Evolutionary conservation across 2,888 invertebrate species (phyloP), one percentile per base, ranked within the genome.

Genomic region (Serrognathus titanus): DNA sequence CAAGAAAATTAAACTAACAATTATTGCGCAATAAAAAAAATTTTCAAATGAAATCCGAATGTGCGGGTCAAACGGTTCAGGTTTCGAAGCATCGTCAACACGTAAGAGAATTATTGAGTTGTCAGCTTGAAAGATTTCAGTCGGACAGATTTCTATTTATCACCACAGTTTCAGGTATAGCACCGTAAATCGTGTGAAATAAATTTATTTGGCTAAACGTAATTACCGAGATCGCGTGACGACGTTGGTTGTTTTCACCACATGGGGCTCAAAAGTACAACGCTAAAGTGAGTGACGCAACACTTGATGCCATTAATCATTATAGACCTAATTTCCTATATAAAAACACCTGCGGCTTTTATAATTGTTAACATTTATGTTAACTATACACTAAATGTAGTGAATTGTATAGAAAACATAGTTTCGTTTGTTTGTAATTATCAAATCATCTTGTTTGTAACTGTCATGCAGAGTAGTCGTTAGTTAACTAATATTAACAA

Each of bases 131-230:
- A 63, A 63, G 63, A 65, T 65, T 60, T 58, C 56, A 64, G 55
- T 55, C 57, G 49, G 64, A 63, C 64, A 58, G 60, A 60, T 63
- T 58, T 63, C 66, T 61, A 67, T 67, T 63, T 62, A 66, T 67
- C 65, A 66, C 64, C 59, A 53, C 56, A 51, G 51, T 49, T 55
- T 53, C 38, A 51, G 36, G 40, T 47, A 37, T 51, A 45, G 57
- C 35, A 55, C 53, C 51, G 53, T 57, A 51, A 63, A 61, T 63
- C 69, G 67, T 68, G 68, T 66, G 66, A 65, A 67, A 66, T 66
- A 64, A 66, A 66, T 67, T 63, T 67, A 68, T 69, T 65, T 66
- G 63, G 64, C 59, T 59, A 64, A 67, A 65, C 59, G 61, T 65
- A 66, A 69, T 68, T 69, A 65, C 59, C 47, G 39, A 59, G 53